Evolutionary conservation across 1,140 invertebrate genomes (phyloP), one percentile per base, ranked within the genome.

Genomic region (Anoplophora glabripennis): DNA sequence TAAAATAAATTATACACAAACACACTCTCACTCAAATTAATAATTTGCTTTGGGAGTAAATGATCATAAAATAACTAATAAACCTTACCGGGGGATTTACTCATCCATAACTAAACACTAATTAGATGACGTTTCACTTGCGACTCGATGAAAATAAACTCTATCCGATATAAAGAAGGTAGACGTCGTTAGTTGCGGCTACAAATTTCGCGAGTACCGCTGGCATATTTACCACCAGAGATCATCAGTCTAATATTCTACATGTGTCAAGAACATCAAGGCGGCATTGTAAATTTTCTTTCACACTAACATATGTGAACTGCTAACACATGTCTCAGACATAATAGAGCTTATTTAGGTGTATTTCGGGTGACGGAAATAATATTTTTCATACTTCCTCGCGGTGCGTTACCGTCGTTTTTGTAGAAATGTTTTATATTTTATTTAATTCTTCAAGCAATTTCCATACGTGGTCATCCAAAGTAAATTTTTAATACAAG

Each of bases 301-400:
- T 61, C 52, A 56, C 53, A 56, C 53, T 42, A 44, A 45, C 54
- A 56, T 33, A 48, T 48, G 54, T 18, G 48, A 36, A 57, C 35
- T 44, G 54, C 54, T 49, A 61, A 61, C 59, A 61, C 47, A 61
- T 61, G 59, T 52, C 51, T 15, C 18, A 51, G n/a, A 38, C 33
- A 57, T 57, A 61, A 61, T 57, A 37, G 38, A 12, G 40, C 9
- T 14, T 55, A 61, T 61, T 61, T 54, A 61, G 59, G 53, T 57
- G 59, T 61, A 61, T 61, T 61, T 61, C 44, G 52, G 59, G 59
- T 49, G 41, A 44, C 33, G 10, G 18, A 36, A 18, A 28, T 28
- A 2, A 28, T 28, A 28, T 28, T 28, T 28, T 28, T 28, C 21
- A 28, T 28, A 28, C 21, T 28, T 28, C 21, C 21, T 5, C 5